Base-by-base conservation (phyloP, 1,140 invertebrate species). In the Melipona quadrifasciata region DNA sequence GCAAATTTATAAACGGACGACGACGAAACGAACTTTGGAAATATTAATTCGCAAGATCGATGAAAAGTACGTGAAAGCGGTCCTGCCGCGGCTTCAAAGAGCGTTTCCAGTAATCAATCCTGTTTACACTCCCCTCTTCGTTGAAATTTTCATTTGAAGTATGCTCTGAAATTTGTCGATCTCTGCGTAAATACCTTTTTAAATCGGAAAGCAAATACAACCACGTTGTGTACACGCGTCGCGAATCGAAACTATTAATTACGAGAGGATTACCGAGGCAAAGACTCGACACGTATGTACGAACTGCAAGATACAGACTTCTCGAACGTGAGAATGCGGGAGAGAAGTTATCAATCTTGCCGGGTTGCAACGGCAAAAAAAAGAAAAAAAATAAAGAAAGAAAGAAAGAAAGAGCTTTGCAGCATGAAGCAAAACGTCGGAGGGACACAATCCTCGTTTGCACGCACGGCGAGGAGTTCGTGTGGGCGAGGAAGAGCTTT, bases 401-500 rank as follows among this genome's bases (percentile, higher is more conserved):
- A 47, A 47, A 47, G 8, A 47, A 47, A 10, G 27, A 53, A 53
- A 34, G 51, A 64, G 27, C 47, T 64, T 64, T 24, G 34, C 74
- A 12, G 11, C 68, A 17, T 16, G 16, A 65, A 53, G 16, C 64
- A 51, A 64, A 31, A 31, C 39, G n/a, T 11, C n/a, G 19, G 11
- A 19, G 47, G 55, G 55, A 81, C 71, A 24, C 21, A 34, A 51
- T 31, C 24, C 70, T 19, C 21, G 55, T 27, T 51, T 57, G 39
- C 53, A 31, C 24, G 61, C 61, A 65, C 64, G 21, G 12, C 31
- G n/a, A 24, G 16, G 19, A 31, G 16, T 19, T 27, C 19, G 71
- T 31, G 80, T 81, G 80, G 79, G 80, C 70, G 80, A 74, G 31
- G 39, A 61, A 76, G 74, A 74, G 57, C 47, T 58, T 31, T 51